These are phyloP conservation scores for Macrotis lagotis DNA, from an alignment of 2,113 vertebrate species.

Conservation along the genomic window DNA sequence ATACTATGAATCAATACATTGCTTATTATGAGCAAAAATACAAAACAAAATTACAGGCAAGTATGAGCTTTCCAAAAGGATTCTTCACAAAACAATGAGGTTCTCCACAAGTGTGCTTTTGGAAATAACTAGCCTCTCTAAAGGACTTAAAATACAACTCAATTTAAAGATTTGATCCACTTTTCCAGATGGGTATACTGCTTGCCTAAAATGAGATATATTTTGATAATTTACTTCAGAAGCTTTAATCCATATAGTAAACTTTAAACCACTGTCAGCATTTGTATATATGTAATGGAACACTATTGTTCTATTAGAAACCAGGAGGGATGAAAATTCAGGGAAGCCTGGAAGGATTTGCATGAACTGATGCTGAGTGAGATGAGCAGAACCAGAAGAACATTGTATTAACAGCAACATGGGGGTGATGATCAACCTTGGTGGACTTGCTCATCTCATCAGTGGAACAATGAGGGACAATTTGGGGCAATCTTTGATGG, in stretches of 20 bases:
- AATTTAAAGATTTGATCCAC: conserved; percentile 50
- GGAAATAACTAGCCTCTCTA: conserved; percentile 36
- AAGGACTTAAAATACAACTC: conserved; percentile 48
- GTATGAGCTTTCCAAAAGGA: background rate
- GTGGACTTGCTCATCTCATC: too few relatives aligned
- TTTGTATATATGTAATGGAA: too few relatives aligned
- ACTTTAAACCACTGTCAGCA: background rate
- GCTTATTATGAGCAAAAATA: background rate
- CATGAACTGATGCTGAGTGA: too few relatives aligned
- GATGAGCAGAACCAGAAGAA: too few relatives aligned
- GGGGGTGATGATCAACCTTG: too few relatives aligned
- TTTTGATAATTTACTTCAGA: conserved; percentile 45
- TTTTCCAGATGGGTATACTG: conserved; percentile 21
- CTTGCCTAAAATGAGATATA: conserved; percentile 37
- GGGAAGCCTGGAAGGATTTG: too few relatives aligned
- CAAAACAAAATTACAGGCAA: background rate
- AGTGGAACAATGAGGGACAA: too few relatives aligned
- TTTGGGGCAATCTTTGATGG: too few relatives aligned
- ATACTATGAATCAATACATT: background rate
- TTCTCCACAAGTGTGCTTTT: background rate
- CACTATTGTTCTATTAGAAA: too few relatives aligned
- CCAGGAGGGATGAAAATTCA: too few relatives aligned
- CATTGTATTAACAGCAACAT: too few relatives aligned
- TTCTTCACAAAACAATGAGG: background rate
- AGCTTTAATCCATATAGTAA: conserved; percentile 7